Base-by-base conservation (phyloP, 2,888 invertebrate genomes). In the Philhelius pedissequus region DNA sequence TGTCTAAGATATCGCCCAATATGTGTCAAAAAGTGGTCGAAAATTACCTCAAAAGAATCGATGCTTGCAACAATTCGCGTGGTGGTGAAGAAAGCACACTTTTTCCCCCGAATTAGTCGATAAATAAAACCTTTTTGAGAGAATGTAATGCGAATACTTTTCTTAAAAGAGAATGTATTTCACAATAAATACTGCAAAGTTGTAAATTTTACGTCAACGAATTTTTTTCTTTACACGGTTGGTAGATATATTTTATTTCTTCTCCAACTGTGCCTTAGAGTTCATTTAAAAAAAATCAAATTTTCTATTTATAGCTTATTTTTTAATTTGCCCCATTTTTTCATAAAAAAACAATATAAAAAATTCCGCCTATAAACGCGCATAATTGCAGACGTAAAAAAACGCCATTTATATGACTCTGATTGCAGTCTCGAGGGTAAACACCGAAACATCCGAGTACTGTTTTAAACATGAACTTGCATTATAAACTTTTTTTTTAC, bases 351-450 rank as follows among this genome's bases (percentile, higher is more conserved):
- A 48, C 9, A 54, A n/a, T n/a, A n/a, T n/a, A 3, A 54, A 18
- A 77, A 83, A 64, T 50, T 68, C 54, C 68, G 48, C 68, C 73
- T 69, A 27, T 43, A 40, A 60, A 60, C 1, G 27, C 60, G 25
- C 40, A 60, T 60, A 60, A 74, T 69, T 73, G 79, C 56, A 64
- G 58, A 38, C 69, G 74, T 79, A 74, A 83, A 83, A 74, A 79
- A 78, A 79, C 66, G 64, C 69, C 74, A 56, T 78, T 79, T 40
- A 69, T 73, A 83, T 70, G 73, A 78, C 79, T 68, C 73, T 83
- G 78, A 79, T 83, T 78, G 78, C 79, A 64, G 73, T 45, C 83
- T 20, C 5, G 45, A 52, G 54, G 20, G 56, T 22, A 35, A 20
- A 58, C 20, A 22, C 45, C 22, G n/a, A n/a, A n/a, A n/a, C n/a